Conservation (phyloP, 2,888 invertebrate species). For the Teleiodes luculella region DNA sequence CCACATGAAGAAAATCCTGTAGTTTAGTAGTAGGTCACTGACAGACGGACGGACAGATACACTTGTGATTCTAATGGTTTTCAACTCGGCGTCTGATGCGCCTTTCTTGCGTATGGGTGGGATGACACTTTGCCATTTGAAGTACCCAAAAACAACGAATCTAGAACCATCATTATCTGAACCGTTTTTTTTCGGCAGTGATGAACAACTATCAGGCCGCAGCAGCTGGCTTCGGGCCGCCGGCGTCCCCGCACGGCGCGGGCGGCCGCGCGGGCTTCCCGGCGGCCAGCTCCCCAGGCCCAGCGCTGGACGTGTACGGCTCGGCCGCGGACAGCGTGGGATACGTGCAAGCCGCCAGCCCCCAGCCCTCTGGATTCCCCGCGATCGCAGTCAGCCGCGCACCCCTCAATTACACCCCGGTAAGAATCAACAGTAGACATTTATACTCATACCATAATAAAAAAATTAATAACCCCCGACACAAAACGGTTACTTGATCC, state of each 20-base stretch:
- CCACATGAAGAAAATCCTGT: too few species aligned
- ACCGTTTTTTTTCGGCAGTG: constrained; percentile 80
- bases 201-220: constrained; percentile 97
- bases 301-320: constrained; percentile 95
- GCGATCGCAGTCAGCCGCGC: constrained; percentile 95
- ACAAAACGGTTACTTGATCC: too few species aligned
- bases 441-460: too few species aligned
- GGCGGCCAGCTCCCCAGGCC: constrained; percentile 94
- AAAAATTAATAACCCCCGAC: too few species aligned
- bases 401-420: constrained; percentile 95
- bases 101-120: too few species aligned
- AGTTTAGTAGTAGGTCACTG: too few species aligned
- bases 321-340: constrained; percentile 93
- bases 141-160: too few species aligned
- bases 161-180: background rate
- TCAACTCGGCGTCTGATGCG: too few species aligned
- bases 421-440: constrained; percentile 64
- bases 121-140: too few species aligned
- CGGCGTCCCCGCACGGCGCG: constrained; percentile 88
- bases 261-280: constrained; percentile 90
- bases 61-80: too few species aligned
- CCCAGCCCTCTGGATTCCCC: constrained; percentile 97
- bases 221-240: constrained; percentile 88
- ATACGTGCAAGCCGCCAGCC: constrained; percentile 98
- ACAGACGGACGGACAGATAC: too few species aligned